Percentiles rank a stretch among this genome's conserved stretches.
Conservation (phyloP, 2,113 vertebrate genomes). For the Tupaia chinensis region DNA sequence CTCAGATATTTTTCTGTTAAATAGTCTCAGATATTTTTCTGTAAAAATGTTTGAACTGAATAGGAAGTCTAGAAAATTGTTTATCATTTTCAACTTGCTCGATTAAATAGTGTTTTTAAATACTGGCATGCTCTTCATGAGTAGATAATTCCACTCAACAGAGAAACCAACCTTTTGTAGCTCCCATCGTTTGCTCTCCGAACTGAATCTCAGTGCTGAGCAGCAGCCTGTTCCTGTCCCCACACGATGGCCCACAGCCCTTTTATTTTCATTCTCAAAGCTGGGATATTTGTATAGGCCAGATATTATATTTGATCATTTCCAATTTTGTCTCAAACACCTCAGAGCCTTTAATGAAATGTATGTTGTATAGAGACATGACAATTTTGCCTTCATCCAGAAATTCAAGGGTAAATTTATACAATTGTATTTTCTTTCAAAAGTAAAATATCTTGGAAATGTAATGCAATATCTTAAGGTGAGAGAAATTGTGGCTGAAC, state of each 20-base stretch:
- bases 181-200: background rate
- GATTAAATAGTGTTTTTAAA: background rate
- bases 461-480: background rate
- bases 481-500: background rate
- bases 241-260: background rate
- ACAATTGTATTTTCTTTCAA: slow-evolving; percentile 11
- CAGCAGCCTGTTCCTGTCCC: background rate
- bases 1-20: no score
- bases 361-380: background rate
- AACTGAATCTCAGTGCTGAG: background rate
- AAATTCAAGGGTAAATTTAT: slow-evolving; percentile 1
- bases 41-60: background rate
- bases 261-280: slow-evolving; percentile 4
- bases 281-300: background rate
- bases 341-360: slow-evolving; percentile 28
- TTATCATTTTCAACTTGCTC: background rate
- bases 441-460: slow-evolving; percentile 5
- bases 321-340: background rate
- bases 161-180: background rate
- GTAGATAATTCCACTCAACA: background rate
- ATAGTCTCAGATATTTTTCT: background rate
- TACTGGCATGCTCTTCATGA: background rate
- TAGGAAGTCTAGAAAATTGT: background rate
- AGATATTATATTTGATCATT: background rate
- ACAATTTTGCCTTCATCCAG: background rate